Conservation (phyloP, 35 echinoderm and acorn worm species). For the Apostichopus japonicus region DNA sequence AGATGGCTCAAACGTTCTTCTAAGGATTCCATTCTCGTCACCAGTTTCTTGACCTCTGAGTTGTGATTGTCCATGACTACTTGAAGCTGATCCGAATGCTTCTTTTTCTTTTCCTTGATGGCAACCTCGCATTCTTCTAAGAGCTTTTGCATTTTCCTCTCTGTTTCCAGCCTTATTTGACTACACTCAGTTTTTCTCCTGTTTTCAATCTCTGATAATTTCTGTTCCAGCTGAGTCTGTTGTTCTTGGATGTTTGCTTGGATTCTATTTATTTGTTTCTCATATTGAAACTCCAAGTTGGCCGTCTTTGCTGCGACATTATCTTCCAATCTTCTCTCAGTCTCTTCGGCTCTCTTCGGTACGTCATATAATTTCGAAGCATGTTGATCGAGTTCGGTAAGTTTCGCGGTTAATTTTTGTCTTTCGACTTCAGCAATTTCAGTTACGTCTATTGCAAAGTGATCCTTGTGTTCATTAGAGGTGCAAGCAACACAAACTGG, state of each 20-base stretch:
- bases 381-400: not conserved
- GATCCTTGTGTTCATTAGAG: not conserved
- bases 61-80: not conserved
- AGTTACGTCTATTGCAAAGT: not conserved
- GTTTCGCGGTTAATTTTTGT: not conserved
- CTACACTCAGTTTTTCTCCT: not conserved
- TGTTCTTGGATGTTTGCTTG: not conserved
- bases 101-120: not conserved
- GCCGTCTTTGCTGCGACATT: not conserved
- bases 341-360: not conserved
- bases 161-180: not conserved
- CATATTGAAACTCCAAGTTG: not conserved
- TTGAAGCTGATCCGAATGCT: not conserved
- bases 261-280: not conserved
- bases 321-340: not conserved
- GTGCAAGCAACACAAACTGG: not conserved
- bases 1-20: not conserved
- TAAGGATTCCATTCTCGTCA: not conserved
- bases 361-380: not conserved
- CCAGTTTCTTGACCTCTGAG: not conserved
- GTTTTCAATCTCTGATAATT: not conserved
- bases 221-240: not conserved
- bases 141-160: not conserved
- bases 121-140: not conserved
- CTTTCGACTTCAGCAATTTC: not conserved